Evolutionary conservation across 2,113 vertebrate species (phyloP).

Genomic region (Lasiurus borealis): DNA sequence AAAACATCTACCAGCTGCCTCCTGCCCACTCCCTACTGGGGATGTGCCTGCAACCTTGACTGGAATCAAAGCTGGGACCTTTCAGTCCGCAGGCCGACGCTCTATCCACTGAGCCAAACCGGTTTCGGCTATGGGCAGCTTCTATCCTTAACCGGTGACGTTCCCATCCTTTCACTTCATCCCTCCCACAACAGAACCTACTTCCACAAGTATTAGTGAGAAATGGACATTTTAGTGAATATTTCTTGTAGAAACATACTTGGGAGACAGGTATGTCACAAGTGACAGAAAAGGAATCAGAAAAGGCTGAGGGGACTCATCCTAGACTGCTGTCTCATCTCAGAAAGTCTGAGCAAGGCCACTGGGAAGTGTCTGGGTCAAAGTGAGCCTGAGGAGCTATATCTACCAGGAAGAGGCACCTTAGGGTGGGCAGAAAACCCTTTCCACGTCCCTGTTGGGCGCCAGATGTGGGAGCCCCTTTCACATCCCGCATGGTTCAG

Average conservation of each 20-base stretch:
- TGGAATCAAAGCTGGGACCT: no score
- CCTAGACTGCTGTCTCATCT: not conserved
- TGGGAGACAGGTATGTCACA: rapidly evolving
- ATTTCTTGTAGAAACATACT: not conserved
- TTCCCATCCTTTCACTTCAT: not conserved
- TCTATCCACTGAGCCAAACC: no score
- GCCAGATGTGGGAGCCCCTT: no score
- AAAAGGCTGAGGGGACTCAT: not conserved
- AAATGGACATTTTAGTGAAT: not conserved
- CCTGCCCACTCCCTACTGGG: no score
- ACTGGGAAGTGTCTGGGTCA: not conserved
- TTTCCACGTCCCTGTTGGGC: no score
- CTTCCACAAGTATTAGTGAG: not conserved
- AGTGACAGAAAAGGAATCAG: not conserved
- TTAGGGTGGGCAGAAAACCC: no score
- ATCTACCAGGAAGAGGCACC: not conserved
- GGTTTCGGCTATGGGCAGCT: not conserved
- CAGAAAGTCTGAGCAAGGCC: not conserved
- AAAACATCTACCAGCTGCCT: no score
- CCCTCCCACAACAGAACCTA: not conserved
- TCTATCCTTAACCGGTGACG: not conserved
- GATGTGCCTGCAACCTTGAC: no score
- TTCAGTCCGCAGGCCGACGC: no score
- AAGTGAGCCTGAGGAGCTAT: rapidly evolving
- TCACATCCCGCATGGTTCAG: no score